Conservation (phyloP, 2,888 invertebrate genomes). For the Steinernema scapterisci region DNA sequence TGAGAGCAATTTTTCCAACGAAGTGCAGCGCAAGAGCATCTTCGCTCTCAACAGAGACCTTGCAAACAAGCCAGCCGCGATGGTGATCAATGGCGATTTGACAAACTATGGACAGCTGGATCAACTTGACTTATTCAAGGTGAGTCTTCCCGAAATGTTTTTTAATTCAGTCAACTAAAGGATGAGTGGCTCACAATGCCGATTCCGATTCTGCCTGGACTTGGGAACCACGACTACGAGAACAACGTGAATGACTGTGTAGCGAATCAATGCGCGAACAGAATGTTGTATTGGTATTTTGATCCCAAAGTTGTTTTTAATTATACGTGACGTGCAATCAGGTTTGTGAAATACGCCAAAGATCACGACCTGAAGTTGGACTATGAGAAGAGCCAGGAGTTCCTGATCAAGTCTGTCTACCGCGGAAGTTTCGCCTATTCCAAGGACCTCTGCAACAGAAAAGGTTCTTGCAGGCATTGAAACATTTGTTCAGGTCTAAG, state of each 20-base stretch:
- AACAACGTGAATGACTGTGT: slow-evolving; percentile 63
- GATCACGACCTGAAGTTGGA: slow-evolving; percentile 51
- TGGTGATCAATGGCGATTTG: slow-evolving; percentile 66
- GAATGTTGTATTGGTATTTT: slow-evolving; percentile 46
- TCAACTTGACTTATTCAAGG: slow-evolving; percentile 58
- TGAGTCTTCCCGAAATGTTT: slow-evolving; percentile 33
- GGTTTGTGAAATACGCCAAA: slow-evolving; percentile 50
- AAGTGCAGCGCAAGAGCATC: slow-evolving; percentile 57
- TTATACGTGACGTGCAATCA: slow-evolving; percentile 2
- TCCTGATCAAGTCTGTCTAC: slow-evolving; percentile 48
- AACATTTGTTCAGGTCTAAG: too few species aligned
- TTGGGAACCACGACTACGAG: slow-evolving; percentile 67
- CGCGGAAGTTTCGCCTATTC: slow-evolving; percentile 62
- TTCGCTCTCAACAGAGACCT: slow-evolving; percentile 46
- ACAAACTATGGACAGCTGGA: slow-evolving; percentile 63
- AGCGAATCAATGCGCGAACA: slow-evolving; percentile 49
- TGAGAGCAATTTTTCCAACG: slow-evolving; percentile 59
- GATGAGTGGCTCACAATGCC: slow-evolving; percentile 58
- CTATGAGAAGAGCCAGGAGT: slow-evolving; percentile 38
- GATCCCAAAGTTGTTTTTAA: slow-evolving; percentile 17
- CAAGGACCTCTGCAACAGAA: slow-evolving; percentile 53
- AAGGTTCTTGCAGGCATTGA: too few species aligned
- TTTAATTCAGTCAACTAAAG: too few species aligned
- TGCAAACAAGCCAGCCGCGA: slow-evolving; percentile 50
- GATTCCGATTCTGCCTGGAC: slow-evolving; percentile 57